phyloP scores from a whole-genome alignment of 37 sponge, comb jelly and placozoan species.

The Bolinopsis microptera region DNA sequence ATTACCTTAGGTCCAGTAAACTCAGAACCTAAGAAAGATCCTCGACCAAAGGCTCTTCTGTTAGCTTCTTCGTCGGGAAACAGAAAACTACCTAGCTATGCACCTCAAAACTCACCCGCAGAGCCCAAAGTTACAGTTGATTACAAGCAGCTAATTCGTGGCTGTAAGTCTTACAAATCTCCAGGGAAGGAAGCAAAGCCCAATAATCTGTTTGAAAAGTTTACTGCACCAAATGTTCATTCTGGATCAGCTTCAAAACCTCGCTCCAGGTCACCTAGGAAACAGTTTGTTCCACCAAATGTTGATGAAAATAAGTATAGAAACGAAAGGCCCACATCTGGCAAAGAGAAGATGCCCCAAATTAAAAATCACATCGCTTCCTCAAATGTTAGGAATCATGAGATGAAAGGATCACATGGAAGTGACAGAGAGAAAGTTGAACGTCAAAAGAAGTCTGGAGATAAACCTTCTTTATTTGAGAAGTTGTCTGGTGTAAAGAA shows the following conservation, averaged over 20 bases:
- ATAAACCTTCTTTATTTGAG: constrained; percentile 15
- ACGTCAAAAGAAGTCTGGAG: neutral
- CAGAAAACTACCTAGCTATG: constrained; percentile 50
- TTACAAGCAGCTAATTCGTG: constrained; percentile 29
- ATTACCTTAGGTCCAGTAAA: neutral
- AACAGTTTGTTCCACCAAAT: neutral
- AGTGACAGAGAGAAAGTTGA: neutral
- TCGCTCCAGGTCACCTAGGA: neutral
- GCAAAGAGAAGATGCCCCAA: neutral
- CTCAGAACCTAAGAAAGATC: neutral
- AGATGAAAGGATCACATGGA: neutral
- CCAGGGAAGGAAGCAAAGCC: constrained; percentile 1
- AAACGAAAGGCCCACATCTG: neutral
- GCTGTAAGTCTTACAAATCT: constrained; percentile 29
- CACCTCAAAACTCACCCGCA: constrained; percentile 51
- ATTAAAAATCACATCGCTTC: neutral
- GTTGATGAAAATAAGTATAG: neutral
- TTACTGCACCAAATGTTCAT: neutral
- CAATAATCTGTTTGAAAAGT: constrained; percentile 10
- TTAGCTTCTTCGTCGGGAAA: neutral
- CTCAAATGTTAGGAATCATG: neutral
- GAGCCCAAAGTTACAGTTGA: constrained; percentile 60
- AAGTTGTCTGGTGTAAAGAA: neutral
- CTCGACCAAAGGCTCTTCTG: neutral
- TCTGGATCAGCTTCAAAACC: neutral